These are phyloP conservation scores for Xanthorhoe designata DNA, from an alignment of 2,888 invertebrate species.

Conservation along the genomic window DNA sequence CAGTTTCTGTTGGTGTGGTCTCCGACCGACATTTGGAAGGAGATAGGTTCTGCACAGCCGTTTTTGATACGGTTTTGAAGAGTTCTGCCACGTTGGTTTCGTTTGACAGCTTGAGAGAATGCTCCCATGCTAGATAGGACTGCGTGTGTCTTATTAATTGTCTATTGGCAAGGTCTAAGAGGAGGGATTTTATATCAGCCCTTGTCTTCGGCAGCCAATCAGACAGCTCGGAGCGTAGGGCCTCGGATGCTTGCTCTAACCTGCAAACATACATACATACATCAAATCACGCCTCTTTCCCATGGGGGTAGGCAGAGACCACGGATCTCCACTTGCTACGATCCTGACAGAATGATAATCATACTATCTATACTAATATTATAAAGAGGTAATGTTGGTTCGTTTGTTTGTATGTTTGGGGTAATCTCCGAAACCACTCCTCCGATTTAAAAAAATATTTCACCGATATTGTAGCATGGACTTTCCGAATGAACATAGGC, in stretches of 20 bases:
- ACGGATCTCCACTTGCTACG: too few relatives aligned
- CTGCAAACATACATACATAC: too few relatives aligned
- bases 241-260: conserved; percentile 76
- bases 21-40: conserved; percentile 61
- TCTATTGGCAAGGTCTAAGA: conserved; percentile 69
- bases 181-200: conserved; percentile 62
- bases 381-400: too few relatives aligned
- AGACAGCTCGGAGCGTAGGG: conserved; percentile 69
- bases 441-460: too few relatives aligned
- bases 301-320: too few relatives aligned
- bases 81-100: conserved; percentile 62
- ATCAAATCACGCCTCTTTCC: too few relatives aligned
- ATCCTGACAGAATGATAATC: too few relatives aligned
- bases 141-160: conserved; percentile 67
- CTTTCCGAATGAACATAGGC: too few relatives aligned
- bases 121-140: conserved; percentile 63
- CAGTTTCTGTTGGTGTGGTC: conserved; percentile 60
- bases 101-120: conserved; percentile 63
- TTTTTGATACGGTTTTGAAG: conserved; percentile 77
- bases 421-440: too few relatives aligned
- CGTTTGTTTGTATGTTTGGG: too few relatives aligned
- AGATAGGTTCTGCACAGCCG: conserved; percentile 71
- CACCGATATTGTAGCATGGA: too few relatives aligned
- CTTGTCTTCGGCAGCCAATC: conserved; percentile 76
- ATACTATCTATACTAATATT: too few relatives aligned